These are phyloP conservation scores for Caracal caracal DNA, from an alignment of 2,113 vertebrate species.

Conservation along the genomic window DNA sequence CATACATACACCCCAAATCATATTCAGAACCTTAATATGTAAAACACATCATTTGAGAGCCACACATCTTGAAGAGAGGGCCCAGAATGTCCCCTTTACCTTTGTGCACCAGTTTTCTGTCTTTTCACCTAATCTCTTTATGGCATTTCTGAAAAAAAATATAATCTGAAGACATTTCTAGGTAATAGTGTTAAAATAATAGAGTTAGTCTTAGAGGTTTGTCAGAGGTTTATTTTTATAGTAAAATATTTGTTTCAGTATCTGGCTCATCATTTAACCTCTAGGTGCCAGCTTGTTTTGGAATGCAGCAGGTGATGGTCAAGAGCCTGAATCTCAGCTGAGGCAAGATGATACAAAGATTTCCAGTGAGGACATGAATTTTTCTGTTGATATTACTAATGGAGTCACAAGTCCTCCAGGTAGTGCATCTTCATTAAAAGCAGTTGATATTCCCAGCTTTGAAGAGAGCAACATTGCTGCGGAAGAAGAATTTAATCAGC, in stretches of 20 bases:
- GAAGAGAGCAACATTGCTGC: slow-evolving; percentile 83
- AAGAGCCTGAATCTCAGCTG: slow-evolving; percentile 59
- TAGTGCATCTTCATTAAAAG: slow-evolving; percentile 85
- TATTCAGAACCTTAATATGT: slow-evolving; percentile 3
- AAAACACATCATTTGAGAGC: background rate
- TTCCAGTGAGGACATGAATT: slow-evolving; percentile 85
- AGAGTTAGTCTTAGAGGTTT: background rate
- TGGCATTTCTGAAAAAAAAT: slow-evolving; percentile 46
- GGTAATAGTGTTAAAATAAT: slow-evolving; percentile 7
- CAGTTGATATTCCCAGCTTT: slow-evolving; percentile 88
- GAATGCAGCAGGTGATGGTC: slow-evolving; percentile 82
- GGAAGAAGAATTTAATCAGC: slow-evolving; percentile 80
- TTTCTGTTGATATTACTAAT: slow-evolving; percentile 85
- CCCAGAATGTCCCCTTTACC: background rate
- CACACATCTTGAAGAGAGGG: background rate
- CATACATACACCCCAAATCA: background rate
- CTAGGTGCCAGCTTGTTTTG: slow-evolving; percentile 96
- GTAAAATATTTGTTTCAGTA: background rate
- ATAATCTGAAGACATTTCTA: slow-evolving; percentile 17
- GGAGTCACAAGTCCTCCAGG: slow-evolving; percentile 82
- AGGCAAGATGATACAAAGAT: slow-evolving; percentile 86
- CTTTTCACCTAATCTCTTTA: background rate
- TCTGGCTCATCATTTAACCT: background rate
- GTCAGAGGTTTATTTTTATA: background rate
- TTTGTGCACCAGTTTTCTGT: background rate